These are phyloP conservation scores for Anneissia japonica DNA, from an alignment of 35 echinoderm and acorn worm genomes.

Conservation along the genomic window DNA sequence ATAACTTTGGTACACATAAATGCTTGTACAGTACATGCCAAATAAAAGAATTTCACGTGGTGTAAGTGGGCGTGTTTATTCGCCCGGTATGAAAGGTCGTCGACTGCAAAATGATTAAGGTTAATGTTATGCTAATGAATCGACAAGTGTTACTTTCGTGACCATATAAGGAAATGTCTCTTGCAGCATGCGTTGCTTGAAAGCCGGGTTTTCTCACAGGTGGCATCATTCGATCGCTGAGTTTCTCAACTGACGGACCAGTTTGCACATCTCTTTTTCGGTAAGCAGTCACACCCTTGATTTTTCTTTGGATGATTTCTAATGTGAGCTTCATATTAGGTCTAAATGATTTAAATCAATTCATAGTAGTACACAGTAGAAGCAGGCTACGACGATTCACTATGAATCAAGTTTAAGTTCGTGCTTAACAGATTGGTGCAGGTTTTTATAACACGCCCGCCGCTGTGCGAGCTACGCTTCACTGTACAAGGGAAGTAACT, in stretches of 20 bases:
- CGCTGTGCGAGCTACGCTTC: background rate
- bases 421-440: background rate
- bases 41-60: background rate
- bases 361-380: background rate
- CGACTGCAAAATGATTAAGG: background rate
- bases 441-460: background rate
- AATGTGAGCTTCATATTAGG: background rate
- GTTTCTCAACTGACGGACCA: background rate
- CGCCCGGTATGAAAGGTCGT: background rate
- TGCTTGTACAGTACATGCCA: background rate
- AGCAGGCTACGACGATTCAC: background rate
- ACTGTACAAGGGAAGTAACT: background rate
- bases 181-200: slow-evolving; percentile 1
- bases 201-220: background rate
- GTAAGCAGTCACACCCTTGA: background rate
- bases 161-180: slow-evolving; percentile 1
- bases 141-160: background rate
- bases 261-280: background rate
- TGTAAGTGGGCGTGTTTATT: slow-evolving; percentile 1
- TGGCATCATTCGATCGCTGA: background rate
- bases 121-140: slow-evolving; percentile 2
- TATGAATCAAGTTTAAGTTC: background rate
- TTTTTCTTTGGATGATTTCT: background rate
- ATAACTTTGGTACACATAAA: background rate
- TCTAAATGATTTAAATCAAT: background rate